Conservation (phyloP, 2,113 vertebrate genomes). For the Tupaia tana region DNA sequence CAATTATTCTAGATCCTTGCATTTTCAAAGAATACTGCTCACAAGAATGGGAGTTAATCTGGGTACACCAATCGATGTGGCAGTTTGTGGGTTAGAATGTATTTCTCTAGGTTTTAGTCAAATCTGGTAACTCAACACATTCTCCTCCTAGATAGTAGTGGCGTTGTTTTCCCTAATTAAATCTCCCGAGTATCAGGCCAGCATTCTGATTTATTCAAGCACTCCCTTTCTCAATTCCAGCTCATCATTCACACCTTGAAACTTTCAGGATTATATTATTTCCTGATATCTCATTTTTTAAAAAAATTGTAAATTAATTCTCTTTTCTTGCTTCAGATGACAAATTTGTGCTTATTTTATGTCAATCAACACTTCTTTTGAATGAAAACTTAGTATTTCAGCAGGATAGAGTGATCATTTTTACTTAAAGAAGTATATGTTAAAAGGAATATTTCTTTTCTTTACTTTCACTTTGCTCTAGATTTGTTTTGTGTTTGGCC, state of each 20-base stretch:
- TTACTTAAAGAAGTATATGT: not conserved
- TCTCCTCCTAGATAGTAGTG: not conserved
- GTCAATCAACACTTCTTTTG: not conserved
- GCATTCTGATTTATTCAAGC: not conserved
- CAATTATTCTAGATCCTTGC: not conserved
- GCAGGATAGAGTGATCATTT: not conserved
- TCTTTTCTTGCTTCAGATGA: not conserved
- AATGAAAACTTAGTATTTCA: not conserved
- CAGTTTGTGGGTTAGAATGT: not conserved
- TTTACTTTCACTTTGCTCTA: not conserved
- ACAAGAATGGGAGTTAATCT: not conserved
- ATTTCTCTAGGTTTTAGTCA: not conserved
- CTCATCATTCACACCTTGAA: not conserved
- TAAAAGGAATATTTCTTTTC: not conserved
- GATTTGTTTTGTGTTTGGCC: not conserved
- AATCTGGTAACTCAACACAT: not conserved
- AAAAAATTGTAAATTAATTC: not conserved
- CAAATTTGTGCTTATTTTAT: not conserved
- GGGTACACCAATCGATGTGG: not conserved
- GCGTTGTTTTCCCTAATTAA: not conserved
- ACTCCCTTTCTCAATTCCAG: not conserved
- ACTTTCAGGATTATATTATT: not conserved
- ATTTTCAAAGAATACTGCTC: not conserved
- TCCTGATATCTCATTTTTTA: not conserved
- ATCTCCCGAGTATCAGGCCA: not conserved